Conservation (phyloP, 1,140 invertebrate genomes). For the Asbolus verrucosus region DNA sequence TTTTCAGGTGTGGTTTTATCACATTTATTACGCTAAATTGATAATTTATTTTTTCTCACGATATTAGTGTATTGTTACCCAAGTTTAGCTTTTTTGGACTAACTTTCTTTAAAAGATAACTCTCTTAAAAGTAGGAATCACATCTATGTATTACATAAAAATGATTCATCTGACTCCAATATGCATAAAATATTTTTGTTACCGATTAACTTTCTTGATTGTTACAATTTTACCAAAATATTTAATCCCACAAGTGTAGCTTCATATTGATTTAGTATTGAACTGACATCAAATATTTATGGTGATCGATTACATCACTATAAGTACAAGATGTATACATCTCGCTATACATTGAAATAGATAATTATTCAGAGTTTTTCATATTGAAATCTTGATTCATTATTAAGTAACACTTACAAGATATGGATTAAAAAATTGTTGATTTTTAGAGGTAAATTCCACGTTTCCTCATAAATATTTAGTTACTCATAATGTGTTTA, state of each 20-base stretch:
- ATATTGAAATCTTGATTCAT: no score
- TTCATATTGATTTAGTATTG: background rate
- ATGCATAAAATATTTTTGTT: conserved; percentile 20
- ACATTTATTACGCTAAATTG: background rate
- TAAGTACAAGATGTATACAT: no score
- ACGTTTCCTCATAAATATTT: no score
- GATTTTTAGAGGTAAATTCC: no score
- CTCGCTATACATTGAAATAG: no score
- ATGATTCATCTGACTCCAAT: conserved; percentile 36
- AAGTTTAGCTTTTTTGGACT: background rate
- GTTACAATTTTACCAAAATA: conserved; percentile 7
- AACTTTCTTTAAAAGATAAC: conserved; percentile 5
- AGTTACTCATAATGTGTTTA: no score
- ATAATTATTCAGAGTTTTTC: no score
- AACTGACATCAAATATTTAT: conserved; percentile 2
- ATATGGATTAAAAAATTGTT: no score
- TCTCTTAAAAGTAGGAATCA: conserved; percentile 10
- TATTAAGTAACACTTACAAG: no score
- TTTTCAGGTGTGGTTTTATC: conserved; percentile 33
- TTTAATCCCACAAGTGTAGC: conserved; percentile 8
- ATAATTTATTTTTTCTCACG: no score
- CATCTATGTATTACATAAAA: conserved; percentile 14
- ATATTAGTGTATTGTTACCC: background rate
- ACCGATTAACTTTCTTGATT: background rate
- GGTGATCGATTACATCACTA: no score